Evolutionary conservation across 2,113 vertebrate species (phyloP).

Genomic region (Caloenas nicobarica): DNA sequence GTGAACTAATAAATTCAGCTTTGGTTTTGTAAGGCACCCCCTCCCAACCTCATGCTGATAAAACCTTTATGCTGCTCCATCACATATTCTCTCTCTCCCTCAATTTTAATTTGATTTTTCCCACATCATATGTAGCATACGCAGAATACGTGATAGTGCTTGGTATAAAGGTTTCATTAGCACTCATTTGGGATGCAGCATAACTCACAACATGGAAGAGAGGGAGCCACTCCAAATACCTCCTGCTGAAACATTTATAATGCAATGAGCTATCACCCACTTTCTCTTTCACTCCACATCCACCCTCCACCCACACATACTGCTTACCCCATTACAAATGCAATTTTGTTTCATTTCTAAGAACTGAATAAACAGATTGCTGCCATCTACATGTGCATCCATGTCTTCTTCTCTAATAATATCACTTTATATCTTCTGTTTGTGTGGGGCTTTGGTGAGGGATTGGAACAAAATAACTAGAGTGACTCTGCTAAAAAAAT

Average conservation of each 20-base stretch:
- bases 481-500: neutral
- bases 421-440: neutral
- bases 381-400: neutral
- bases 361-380: neutral
- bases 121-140: constrained; percentile 40
- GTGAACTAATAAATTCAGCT: constrained; percentile 20
- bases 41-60: neutral
- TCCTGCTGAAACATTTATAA: constrained; percentile 49
- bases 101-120: constrained; percentile 30
- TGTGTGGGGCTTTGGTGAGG: neutral
- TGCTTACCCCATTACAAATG: neutral
- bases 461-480: neutral
- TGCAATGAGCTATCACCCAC: neutral
- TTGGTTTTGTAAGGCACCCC: neutral
- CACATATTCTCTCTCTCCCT: neutral
- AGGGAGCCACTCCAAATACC: constrained; percentile 47
- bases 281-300: constrained; percentile 3
- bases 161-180: constrained; percentile 60
- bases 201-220: constrained; percentile 19
- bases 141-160: constrained; percentile 23
- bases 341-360: neutral
- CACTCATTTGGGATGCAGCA: constrained; percentile 61
- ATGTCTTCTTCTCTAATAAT: neutral
- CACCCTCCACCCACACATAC: neutral
- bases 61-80: constrained; percentile 39